Conservation (phyloP, 2,888 invertebrate genomes). For the Polydrusus cervinus region DNA sequence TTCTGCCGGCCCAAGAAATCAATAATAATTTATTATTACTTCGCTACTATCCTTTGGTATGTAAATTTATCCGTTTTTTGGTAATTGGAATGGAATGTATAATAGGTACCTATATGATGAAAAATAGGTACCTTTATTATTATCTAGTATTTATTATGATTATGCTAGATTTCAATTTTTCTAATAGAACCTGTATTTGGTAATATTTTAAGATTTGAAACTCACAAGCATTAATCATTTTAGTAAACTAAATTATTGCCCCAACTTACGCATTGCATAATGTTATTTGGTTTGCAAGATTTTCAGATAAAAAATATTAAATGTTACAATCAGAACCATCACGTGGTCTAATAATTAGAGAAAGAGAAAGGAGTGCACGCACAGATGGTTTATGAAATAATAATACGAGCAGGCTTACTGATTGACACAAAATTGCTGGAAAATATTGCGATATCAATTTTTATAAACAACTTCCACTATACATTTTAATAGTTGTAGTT, state of each 20-base stretch:
- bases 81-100: too few species aligned
- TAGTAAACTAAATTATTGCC: neutral
- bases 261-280: neutral
- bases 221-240: constrained; percentile 14
- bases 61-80: too few species aligned
- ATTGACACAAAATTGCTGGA: neutral
- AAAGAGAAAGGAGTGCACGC: constrained; percentile 42
- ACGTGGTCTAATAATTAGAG: constrained; percentile 37
- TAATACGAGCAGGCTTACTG: neutral
- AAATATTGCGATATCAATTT: neutral
- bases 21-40: too few species aligned
- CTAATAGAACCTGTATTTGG: constrained; percentile 3
- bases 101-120: too few species aligned
- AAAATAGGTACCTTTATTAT: too few species aligned
- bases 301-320: constrained; percentile 24
- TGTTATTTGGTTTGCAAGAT: neutral
- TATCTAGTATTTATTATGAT: too few species aligned
- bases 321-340: constrained; percentile 28
- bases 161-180: neutral
- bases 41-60: too few species aligned
- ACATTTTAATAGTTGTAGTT: neutral
- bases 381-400: constrained; percentile 28
- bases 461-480: neutral
- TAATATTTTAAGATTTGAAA: constrained; percentile 8
- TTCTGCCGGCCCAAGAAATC: too few species aligned